Evolutionary conservation across 2,113 vertebrate genomes (phyloP), one percentile per base, ranked within the genome.

Genomic region (Fregata magnificens): DNA sequence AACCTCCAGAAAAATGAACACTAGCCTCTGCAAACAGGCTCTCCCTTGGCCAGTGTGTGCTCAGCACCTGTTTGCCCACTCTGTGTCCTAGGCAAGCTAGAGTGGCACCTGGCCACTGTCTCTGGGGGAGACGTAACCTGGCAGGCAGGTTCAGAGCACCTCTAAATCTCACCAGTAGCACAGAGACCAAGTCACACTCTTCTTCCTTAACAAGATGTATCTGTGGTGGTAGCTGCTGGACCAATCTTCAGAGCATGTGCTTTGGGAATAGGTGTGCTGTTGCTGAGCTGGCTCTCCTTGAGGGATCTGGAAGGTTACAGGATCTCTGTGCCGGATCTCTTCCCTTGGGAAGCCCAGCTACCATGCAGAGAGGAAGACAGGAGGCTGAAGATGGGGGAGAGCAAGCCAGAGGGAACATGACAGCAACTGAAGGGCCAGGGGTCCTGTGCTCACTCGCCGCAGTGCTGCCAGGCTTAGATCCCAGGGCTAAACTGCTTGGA

Each of bases 271-370:
- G 5, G 20, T 21, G 7, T 38, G 25, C 29, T 80, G 31, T 3
- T 4, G 31, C 73, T 93, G 59, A 89, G 22, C 29, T 38, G 26
- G 4, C 3, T 50, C 29, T 50, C 10, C 52, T 13, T 50, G 13
- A 59, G 24, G 5, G 34, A 21, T 47, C 8, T 40, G 38, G 13
- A 53, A 63, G 11, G 4, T 40, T 74, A 22, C 16, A 66, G 38
- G 6, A 38, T 28, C 17, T 32, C 17, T 34, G 11, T 38, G 36
- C 16, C 6, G 2, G 16, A 44, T 12, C 2, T 62, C 14, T 81
- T 65, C 8, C 14, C 19, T 17, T 45, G n/a, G 15, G 9, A 13
- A 42, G 5, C 10, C 50, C 0, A 1, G 7, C 10, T 61, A 10
- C 2, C 14, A 14, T 74, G 32, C 11, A 31, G 22, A 81, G 50